Conservation (phyloP, 2,113 vertebrate genomes). For the Microcebus murinus region DNA sequence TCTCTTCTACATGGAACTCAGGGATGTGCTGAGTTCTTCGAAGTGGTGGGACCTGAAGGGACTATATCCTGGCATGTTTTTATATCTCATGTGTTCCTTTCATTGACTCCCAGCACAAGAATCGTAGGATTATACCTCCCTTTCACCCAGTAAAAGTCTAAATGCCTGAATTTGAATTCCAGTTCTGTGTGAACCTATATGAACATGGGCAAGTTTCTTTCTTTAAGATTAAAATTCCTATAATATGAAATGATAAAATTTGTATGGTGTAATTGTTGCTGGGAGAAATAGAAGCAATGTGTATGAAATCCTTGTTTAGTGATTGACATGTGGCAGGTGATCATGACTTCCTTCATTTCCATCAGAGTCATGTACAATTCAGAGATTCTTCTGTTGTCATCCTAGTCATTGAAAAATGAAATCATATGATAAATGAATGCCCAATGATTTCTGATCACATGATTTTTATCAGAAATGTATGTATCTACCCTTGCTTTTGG, state of each 20-base stretch:
- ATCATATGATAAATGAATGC: neutral
- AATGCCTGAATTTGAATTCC: neutral
- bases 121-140: neutral
- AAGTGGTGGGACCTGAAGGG: neutral
- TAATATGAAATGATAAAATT: neutral
- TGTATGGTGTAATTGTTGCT: fast-evolving
- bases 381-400: neutral
- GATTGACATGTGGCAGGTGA: neutral
- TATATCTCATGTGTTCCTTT: neutral
- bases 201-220: neutral
- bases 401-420: neutral
- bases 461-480: neutral
- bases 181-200: neutral
- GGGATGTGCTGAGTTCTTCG: neutral
- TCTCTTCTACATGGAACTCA: neutral
- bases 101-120: neutral
- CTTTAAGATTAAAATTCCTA: neutral
- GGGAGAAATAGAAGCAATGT: neutral
- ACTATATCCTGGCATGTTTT: neutral
- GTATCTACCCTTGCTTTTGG: neutral
- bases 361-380: neutral
- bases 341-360: neutral
- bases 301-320: fast-evolving
- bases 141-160: neutral
- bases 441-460: neutral